These are phyloP conservation scores for Heterotilapia buettikoferi DNA, from an alignment of 2,113 vertebrate species.

Conservation along the genomic window DNA sequence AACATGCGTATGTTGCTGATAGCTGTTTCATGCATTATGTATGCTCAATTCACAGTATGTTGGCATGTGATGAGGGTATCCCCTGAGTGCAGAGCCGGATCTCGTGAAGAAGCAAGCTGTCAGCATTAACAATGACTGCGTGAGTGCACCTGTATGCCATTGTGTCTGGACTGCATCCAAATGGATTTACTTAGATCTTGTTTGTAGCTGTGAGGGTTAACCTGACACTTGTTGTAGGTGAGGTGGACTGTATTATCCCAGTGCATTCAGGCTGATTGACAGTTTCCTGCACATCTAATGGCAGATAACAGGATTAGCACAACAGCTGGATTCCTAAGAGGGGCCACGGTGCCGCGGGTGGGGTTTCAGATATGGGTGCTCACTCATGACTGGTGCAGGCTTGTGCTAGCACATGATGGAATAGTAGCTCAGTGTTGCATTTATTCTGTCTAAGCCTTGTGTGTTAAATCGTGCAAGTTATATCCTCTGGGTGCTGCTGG, in stretches of 20 bases:
- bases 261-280: background rate
- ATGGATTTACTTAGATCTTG: constrained; percentile 3
- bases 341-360: background rate
- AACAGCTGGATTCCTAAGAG: constrained; percentile 13
- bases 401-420: background rate
- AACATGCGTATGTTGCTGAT: background rate
- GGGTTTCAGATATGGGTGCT: background rate
- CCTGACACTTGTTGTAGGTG: background rate
- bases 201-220: constrained; percentile 6
- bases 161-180: constrained; percentile 18
- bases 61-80: constrained; percentile 19
- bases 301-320: constrained; percentile 49
- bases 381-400: constrained; percentile 16
- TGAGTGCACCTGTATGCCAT: background rate
- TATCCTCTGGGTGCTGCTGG: background rate
- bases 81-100: background rate
- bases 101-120: constrained; percentile 28
- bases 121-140: background rate
- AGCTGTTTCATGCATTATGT: constrained; percentile 38
- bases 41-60: constrained; percentile 10
- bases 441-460: background rate
- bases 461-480: background rate
- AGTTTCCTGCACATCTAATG: background rate
- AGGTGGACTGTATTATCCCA: background rate
- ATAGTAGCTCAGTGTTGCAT: background rate